phyloP scores from a whole-genome alignment of 2,888 invertebrate genomes.

The Polyploca ridens region DNA sequence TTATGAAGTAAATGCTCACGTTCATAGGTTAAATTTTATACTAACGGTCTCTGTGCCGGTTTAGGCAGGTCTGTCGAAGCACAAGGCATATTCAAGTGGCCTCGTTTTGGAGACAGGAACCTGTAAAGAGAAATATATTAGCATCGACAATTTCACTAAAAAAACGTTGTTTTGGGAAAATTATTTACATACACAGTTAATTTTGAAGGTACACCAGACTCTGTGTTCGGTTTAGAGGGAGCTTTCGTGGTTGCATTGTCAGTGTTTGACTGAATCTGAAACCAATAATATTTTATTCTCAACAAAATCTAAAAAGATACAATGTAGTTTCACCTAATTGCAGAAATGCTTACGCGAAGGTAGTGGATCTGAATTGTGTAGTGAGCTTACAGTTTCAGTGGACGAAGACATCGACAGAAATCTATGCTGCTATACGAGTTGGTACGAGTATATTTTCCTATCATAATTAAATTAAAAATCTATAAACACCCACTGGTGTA shows the following conservation, averaged over 20 bases:
- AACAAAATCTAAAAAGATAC: too few species aligned
- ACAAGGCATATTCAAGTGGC: constrained; percentile 38
- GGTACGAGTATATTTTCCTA: too few species aligned
- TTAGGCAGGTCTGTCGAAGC: constrained; percentile 19
- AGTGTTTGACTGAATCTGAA: constrained; percentile 13
- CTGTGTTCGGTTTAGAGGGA: background rate
- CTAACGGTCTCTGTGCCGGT: constrained; percentile 20
- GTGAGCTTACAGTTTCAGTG: too few species aligned
- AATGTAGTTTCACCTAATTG: too few species aligned
- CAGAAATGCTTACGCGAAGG: too few species aligned
- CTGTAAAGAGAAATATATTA: constrained; percentile 31
- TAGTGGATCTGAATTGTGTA: too few species aligned
- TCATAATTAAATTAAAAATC: too few species aligned
- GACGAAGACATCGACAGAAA: too few species aligned
- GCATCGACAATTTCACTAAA: background rate
- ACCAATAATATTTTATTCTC: background rate
- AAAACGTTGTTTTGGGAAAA: background rate
- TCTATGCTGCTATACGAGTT: too few species aligned
- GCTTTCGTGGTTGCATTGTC: background rate
- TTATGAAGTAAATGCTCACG: too few species aligned
- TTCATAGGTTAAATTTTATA: background rate
- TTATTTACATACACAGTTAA: constrained; percentile 26
- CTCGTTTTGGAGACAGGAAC: constrained; percentile 45
- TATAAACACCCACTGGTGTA: too few species aligned
- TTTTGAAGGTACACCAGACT: constrained; percentile 6